Conservation (phyloP, 2,113 vertebrate species). For the Rana temporaria region DNA sequence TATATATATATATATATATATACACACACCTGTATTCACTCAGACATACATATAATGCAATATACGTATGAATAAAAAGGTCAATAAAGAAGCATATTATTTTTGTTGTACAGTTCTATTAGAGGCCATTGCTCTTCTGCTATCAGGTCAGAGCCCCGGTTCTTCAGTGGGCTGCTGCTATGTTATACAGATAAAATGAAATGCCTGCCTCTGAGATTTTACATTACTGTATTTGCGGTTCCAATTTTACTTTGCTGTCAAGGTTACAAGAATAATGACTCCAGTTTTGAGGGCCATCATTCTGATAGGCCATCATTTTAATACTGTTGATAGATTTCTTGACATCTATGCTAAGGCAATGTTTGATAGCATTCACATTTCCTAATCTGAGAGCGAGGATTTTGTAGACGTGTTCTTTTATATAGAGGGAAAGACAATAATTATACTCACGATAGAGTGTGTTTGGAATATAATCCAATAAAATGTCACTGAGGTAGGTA, state of each 20-base stretch:
- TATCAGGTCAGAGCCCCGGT: slow-evolving; percentile 31
- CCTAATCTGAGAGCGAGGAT: slow-evolving; percentile 25
- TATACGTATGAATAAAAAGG: too few relatives aligned
- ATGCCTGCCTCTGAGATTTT: slow-evolving; percentile 50
- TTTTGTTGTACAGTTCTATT: neutral
- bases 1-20: neutral
- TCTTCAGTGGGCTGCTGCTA: slow-evolving; percentile 12
- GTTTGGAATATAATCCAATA: slow-evolving; percentile 42
- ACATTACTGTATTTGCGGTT: slow-evolving; percentile 57
- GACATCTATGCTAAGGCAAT: slow-evolving; percentile 50
- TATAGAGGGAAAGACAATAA: slow-evolving; percentile 26
- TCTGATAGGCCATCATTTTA: slow-evolving; percentile 51
- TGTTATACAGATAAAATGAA: slow-evolving; percentile 50
- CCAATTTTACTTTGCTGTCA: slow-evolving; percentile 36
- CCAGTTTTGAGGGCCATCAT: slow-evolving; percentile 58
- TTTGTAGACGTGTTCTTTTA: slow-evolving; percentile 19
- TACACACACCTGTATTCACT: neutral
- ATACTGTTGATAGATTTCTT: slow-evolving; percentile 57
- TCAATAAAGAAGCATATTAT: too few relatives aligned
- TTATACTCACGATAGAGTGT: slow-evolving; percentile 12
- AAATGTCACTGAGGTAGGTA: slow-evolving; percentile 13
- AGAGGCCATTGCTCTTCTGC: slow-evolving; percentile 10
- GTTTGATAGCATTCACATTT: slow-evolving; percentile 45
- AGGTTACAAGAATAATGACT: slow-evolving; percentile 51
- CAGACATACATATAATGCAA: too few relatives aligned